Evolutionary conservation across 2,888 invertebrate species (phyloP), one percentile per base, ranked within the genome.

Genomic region (Acleris sparsana): DNA sequence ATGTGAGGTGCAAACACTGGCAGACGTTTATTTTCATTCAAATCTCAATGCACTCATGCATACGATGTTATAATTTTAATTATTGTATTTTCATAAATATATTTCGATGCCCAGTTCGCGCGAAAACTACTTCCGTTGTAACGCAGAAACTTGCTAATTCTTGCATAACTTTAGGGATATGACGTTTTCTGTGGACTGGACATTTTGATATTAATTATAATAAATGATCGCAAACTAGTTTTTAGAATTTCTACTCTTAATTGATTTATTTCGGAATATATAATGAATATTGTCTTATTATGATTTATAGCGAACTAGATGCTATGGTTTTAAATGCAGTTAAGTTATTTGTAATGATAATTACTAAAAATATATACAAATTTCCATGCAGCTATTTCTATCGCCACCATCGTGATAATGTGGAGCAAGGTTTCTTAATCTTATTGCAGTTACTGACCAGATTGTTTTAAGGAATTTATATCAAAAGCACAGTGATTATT

Each of bases 1-100:
- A 80, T 84, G 61, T 65, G 65, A 61, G 60, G 61, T 65, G 65
- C 65, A 65, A 60, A 61, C 65, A 56, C 65, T 61, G 51, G 60
- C 61, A 61, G 65, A 52, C 44, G 51, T 61, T 65, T 61, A 61
- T 60, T 65, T 65, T 61, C 55, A 61, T 56, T 61, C 65, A 65
- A 65, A 65, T 65, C 65, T 65, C 65, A 61, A 65, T 65, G 65
- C 64, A 64, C 59, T 53, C 53, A 64, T 55, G 64, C 61, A 65
- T 65, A 61, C 65, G 20, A 61, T 56, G 60, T 65, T 61, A 61
- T 65, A 60, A 61, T 61, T 61, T 61, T 25, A 61, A 46, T 65
- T 56, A 65, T 61, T 61, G 44, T 61, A 65, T 52, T 56, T 65
- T 49, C 49, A 51, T 65, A 44, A 62, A 44, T 61, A 61, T 55